Percentiles rank a stretch among this genome's conserved stretches.
These are phyloP conservation scores for Tachystola acroxantha DNA, from an alignment of 2,888 invertebrate genomes.

Conservation along the genomic window DNA sequence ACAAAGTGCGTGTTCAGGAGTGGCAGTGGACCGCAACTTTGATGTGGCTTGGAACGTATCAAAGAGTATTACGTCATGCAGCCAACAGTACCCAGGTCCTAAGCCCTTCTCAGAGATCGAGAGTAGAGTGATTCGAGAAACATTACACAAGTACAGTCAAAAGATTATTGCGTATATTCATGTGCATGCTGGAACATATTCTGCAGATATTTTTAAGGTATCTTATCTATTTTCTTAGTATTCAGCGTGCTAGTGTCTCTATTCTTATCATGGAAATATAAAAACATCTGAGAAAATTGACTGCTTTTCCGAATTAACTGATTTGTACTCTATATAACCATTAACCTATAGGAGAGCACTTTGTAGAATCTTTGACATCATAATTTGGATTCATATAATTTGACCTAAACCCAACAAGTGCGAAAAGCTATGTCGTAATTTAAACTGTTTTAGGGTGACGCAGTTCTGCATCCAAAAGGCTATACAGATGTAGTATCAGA, in stretches of 20 bases:
- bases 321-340: no score
- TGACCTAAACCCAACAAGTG: no score
- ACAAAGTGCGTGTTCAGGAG: slow-evolving; percentile 48
- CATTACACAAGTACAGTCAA: slow-evolving; percentile 51
- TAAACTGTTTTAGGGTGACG: slow-evolving; percentile 61
- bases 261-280: no score
- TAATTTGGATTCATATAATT: no score
- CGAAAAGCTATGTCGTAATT: no score
- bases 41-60: slow-evolving; percentile 50
- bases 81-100: slow-evolving; percentile 47
- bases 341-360: no score
- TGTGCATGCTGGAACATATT: slow-evolving; percentile 44
- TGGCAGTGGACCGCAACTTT: slow-evolving; percentile 57
- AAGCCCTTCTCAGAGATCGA: slow-evolving; percentile 55
- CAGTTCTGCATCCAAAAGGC: slow-evolving; percentile 58
- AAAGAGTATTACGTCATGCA: slow-evolving; percentile 36
- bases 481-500: slow-evolving; percentile 37
- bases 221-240: no score
- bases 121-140: slow-evolving; percentile 41
- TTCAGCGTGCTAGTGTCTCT: neutral
- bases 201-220: slow-evolving; percentile 35
- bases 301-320: no score
- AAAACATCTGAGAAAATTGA: no score
- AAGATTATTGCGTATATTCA: slow-evolving; percentile 55
- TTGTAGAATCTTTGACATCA: no score